Conservation (phyloP, 2,797 vertebrate genomes). For the Spinibarbus caldwelli region DNA sequence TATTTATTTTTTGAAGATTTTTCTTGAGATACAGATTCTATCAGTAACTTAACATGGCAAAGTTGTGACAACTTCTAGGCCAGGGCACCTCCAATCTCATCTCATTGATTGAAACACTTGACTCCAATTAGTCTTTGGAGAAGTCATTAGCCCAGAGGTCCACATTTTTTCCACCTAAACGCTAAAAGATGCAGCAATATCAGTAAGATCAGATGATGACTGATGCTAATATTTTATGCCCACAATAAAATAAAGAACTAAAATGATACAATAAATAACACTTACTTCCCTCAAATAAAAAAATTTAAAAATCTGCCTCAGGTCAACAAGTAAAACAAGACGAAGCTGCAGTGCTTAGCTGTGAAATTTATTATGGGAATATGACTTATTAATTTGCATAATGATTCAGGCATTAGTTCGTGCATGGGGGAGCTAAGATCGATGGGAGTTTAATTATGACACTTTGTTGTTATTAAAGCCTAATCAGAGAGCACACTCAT, state of each 20-base stretch:
- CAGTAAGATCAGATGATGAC: not conserved
- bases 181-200: not conserved
- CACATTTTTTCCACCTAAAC: not conserved
- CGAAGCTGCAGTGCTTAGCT: conserved; percentile 65
- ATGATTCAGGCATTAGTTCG: conserved; percentile 77
- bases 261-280: not conserved
- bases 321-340: conserved; percentile 47
- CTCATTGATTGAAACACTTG: conserved; percentile 10
- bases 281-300: not conserved
- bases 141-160: conserved; percentile 9
- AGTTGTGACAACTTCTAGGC: not conserved
- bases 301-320: conserved; percentile 9
- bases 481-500: conserved; percentile 80
- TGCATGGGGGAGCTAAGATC: conserved; percentile 72
- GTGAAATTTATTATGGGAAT: conserved; percentile 76
- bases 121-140: conserved; percentile 6
- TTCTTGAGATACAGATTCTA: not conserved
- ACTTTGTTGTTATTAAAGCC: conserved; percentile 78
- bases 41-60: not conserved
- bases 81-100: conserved; percentile 3
- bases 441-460: conserved; percentile 82
- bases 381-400: conserved; percentile 83
- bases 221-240: not conserved
- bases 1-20: not conserved
- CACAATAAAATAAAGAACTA: not conserved